Evolutionary conservation across 1,140 invertebrate species (phyloP), one percentile per base, ranked within the genome.

Genomic region (Sinella curviseta): DNA sequence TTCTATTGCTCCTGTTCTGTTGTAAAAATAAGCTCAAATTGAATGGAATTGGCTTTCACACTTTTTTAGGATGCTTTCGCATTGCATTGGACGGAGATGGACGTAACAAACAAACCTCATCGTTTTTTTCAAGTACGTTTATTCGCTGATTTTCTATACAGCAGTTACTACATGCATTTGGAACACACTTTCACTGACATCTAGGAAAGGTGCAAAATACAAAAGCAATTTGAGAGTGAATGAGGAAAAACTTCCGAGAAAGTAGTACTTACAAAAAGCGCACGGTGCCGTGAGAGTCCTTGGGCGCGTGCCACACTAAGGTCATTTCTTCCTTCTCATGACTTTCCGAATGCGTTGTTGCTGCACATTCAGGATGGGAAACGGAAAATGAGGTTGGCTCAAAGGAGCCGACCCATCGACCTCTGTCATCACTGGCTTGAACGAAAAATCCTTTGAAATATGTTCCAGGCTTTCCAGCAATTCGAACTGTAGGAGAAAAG

Each of bases 401-500:
- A 76, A 83, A 83, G 4, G 76, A 34, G 28, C 82, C 82, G 20
- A 83, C 78, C 82, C 82, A 83, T 24, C 76, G 36, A 28, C 80
- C 82, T 28, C 57, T 17, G 8, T 81, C 82, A 57, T 83, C 82
- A 16, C 34, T n/a, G 0, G 80, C 82, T 73, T 83, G 82, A 1
- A 83, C 76, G 60, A 83, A 83, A 67, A 83, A 83, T 39, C 82
- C 82, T 80, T 81, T 81, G 57, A 83, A 83, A 75, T 81, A 83
- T n/a, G 39, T 57, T 55, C 80, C 82, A 28, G 60, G 30, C 65
- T 83, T 80, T 34, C 80, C 82, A 33, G 31, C 65, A 28, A 83
- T 80, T 31, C 78, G 24, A 28, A 81, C 80, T 81, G 54, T 4
- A 48, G n/a, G 14, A 16, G 16, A 48, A 76, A 76, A 36, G 2